Evolutionary conservation across 2,888 invertebrate genomes (phyloP).

Genomic region (Chalcis sispes): DNA sequence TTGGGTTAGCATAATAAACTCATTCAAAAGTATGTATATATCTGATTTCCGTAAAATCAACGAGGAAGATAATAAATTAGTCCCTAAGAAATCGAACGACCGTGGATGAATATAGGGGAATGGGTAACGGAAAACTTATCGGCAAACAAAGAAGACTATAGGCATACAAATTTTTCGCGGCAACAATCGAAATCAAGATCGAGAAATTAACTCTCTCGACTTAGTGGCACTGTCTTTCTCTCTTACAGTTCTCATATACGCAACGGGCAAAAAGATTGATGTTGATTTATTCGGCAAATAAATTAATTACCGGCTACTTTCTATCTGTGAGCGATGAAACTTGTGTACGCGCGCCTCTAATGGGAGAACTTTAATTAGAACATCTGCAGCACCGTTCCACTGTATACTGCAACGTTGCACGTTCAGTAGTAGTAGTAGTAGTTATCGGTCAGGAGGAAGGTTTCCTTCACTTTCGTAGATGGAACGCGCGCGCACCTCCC

Average conservation of each 20-base stretch:
- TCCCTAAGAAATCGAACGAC: no score
- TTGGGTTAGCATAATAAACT: no score
- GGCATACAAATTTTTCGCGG: neutral
- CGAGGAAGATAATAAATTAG: no score
- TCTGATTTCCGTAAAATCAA: no score
- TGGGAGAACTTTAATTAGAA: constrained; percentile 52
- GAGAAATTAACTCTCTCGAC: constrained; percentile 6
- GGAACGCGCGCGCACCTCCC: constrained; percentile 14
- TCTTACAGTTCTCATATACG: neutral
- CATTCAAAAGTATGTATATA: no score
- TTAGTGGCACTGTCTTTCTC: neutral
- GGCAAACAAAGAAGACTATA: no score
- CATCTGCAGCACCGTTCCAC: constrained; percentile 27
- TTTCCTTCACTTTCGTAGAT: constrained; percentile 45
- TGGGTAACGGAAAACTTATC: no score
- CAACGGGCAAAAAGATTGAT: constrained; percentile 21
- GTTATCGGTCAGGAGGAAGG: neutral
- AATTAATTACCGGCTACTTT: constrained; percentile 54
- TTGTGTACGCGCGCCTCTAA: constrained; percentile 24
- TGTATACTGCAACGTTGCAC: constrained; percentile 1
- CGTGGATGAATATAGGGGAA: no score
- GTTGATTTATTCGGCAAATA: constrained; percentile 57
- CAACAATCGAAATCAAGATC: constrained; percentile 41
- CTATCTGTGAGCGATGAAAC: constrained; percentile 52
- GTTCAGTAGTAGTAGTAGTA: neutral